Evolutionary conservation across 2,113 vertebrate genomes (phyloP).

Genomic region (Trematomus loennbergii): DNA sequence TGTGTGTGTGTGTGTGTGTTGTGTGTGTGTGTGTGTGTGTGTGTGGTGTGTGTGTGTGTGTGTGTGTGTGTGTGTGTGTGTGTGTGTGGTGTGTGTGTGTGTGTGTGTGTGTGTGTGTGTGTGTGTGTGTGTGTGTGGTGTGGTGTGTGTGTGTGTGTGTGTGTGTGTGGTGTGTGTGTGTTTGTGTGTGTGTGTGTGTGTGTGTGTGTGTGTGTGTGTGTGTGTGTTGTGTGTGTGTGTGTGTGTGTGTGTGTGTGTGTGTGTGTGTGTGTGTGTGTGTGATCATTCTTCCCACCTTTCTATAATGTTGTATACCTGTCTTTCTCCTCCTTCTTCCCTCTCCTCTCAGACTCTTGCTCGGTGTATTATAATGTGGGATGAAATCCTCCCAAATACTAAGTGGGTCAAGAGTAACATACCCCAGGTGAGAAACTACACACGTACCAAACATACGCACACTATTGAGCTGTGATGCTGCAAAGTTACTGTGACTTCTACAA

Average conservation of each 20-base stretch:
- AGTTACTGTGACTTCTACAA: constrained; percentile 22
- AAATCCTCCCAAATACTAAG: constrained; percentile 93
- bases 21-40: too few relatives aligned
- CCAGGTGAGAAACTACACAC: constrained; percentile 84
- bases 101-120: too few relatives aligned
- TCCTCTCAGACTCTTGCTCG: constrained; percentile 91
- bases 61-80: too few relatives aligned
- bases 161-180: too few relatives aligned
- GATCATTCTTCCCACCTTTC: constrained; percentile 7
- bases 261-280: constrained; percentile 4
- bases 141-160: too few relatives aligned
- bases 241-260: not conserved
- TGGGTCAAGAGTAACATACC: constrained; percentile 98
- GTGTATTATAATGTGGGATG: constrained; percentile 98
- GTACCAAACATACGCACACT: constrained; percentile 4
- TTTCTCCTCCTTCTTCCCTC: not conserved
- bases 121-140: too few relatives aligned
- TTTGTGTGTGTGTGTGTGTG: constrained; percentile 7
- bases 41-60: too few relatives aligned
- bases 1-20: too few relatives aligned
- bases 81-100: too few relatives aligned
- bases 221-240: constrained; percentile 8
- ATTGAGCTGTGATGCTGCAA: constrained; percentile 2
- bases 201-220: constrained; percentile 6
- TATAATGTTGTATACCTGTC: constrained; percentile 5